Percentiles rank a stretch among this genome's conserved stretches.
Conservation (phyloP, 2,888 invertebrate genomes). For the Nowickia ferox region DNA sequence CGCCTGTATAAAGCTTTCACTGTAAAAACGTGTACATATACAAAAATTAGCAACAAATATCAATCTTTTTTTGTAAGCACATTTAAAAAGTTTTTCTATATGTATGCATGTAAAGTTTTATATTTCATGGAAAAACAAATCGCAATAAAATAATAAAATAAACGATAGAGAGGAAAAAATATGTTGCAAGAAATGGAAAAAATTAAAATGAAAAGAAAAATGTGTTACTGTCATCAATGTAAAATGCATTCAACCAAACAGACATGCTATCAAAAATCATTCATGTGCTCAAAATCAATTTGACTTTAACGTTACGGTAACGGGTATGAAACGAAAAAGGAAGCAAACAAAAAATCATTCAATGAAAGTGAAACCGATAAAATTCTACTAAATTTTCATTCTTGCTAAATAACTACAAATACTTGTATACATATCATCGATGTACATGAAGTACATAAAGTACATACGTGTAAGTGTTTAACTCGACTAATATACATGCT, state of each 20-base stretch:
- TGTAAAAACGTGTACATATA: too few species aligned
- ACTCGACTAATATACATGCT: not conserved
- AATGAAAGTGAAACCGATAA: not conserved
- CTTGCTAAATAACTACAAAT: not conserved
- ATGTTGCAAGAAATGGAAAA: not conserved
- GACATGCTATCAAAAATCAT: conserved; percentile 80
- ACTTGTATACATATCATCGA: not conserved
- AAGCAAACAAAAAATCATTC: not conserved
- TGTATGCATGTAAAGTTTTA: not conserved
- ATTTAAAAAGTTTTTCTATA: not conserved
- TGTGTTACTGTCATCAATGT: conserved; percentile 61
- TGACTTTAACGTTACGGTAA: conserved; percentile 74
- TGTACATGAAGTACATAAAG: not conserved
- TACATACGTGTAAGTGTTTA: not conserved
- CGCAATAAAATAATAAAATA: conserved; percentile 25
- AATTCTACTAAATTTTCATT: conserved; percentile 30
- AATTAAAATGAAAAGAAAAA: conserved; percentile 21
- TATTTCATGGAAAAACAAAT: not conserved
- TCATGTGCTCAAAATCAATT: conserved; percentile 81
- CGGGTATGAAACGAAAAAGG: conserved; percentile 1
- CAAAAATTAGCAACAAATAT: too few species aligned
- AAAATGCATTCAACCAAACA: conserved; percentile 64
- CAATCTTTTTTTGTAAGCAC: too few species aligned
- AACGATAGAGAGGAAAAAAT: not conserved
- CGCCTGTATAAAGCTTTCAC: too few species aligned